These are phyloP conservation scores for Plagiodera versicolora DNA, from an alignment of 2,888 invertebrate genomes.

Conservation along the genomic window DNA sequence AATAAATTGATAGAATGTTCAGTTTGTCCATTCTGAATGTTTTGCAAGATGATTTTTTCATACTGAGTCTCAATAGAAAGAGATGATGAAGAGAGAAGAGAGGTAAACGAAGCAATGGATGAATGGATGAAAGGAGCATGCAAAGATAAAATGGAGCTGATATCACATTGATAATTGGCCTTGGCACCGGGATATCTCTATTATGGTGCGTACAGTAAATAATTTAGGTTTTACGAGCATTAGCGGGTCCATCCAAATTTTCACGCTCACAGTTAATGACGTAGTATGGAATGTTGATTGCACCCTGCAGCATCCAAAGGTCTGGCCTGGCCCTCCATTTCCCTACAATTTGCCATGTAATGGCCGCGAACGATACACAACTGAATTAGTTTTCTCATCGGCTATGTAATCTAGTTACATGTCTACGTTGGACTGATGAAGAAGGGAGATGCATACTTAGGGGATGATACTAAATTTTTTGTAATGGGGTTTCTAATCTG, in stretches of 20 bases:
- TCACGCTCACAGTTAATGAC: neutral
- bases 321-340: conserved; percentile 6
- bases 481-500: neutral
- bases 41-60: no score
- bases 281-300: neutral
- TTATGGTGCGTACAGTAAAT: neutral
- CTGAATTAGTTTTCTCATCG: conserved; percentile 14
- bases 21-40: no score
- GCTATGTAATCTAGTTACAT: neutral
- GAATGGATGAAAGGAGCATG: no score
- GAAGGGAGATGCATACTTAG: neutral
- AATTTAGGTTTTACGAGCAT: neutral
- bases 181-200: no score
- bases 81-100: no score
- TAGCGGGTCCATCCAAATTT: neutral
- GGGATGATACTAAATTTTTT: neutral
- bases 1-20: no score
- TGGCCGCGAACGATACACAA: conserved; percentile 9
- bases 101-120: no score
- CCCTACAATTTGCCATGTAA: conserved; percentile 15
- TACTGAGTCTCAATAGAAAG: no score
- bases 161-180: no score
- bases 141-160: no score
- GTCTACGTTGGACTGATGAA: neutral
- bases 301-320: neutral